These are phyloP conservation scores for Thripadectes ignobilis DNA, from an alignment of 2,797 vertebrate genomes.

Conservation along the genomic window DNA sequence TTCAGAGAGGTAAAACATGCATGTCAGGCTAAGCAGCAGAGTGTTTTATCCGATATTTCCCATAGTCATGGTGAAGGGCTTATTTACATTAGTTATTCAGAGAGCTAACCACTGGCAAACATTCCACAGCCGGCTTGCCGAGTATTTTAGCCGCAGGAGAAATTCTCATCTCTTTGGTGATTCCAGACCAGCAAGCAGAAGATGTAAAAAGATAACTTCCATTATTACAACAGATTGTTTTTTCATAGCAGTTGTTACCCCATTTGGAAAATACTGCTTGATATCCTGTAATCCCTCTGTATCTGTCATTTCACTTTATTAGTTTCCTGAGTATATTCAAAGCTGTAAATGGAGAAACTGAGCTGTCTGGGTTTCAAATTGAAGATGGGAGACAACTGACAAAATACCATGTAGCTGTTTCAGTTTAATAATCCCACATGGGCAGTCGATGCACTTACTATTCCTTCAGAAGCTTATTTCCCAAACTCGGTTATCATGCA, in stretches of 20 bases:
- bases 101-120: neutral
- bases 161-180: conserved; percentile 46
- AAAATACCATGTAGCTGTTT: conserved; percentile 40
- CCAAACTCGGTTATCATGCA: conserved; percentile 20
- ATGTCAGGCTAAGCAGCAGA: neutral
- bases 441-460: neutral
- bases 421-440: conserved; percentile 51
- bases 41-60: neutral
- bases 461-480: conserved; percentile 29
- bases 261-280: conserved; percentile 62
- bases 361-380: neutral
- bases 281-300: conserved; percentile 50
- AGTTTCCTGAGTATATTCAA: conserved; percentile 56
- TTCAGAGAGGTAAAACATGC: neutral
- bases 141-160: neutral
- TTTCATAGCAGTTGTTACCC: conserved; percentile 58
- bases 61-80: neutral
- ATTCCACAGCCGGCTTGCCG: neutral
- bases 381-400: conserved; percentile 52
- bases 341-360: conserved; percentile 39
- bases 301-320: conserved; percentile 66
- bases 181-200: conserved; percentile 43
- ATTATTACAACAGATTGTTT: conserved; percentile 47
- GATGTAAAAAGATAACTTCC: conserved; percentile 63
- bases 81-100: neutral